Conservation (phyloP, 1,140 invertebrate genomes). For the Drosophila micromelanica region DNA sequence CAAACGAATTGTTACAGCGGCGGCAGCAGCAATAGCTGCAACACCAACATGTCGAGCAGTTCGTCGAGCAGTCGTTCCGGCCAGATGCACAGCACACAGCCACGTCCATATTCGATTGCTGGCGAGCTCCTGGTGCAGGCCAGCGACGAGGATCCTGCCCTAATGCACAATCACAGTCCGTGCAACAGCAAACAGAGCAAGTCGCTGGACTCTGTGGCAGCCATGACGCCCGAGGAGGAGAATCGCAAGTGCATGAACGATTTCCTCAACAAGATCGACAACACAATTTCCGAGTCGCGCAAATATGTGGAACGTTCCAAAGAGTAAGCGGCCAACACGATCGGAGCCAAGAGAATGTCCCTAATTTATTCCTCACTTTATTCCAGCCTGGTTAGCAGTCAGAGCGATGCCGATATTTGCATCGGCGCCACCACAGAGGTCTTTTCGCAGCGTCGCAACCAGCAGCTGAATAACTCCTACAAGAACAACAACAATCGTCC, state of each 20-base stretch:
- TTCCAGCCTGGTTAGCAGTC: slow-evolving; percentile 68
- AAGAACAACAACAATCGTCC: slow-evolving; percentile 76
- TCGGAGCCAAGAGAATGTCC: background rate
- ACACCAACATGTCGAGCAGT: slow-evolving; percentile 62
- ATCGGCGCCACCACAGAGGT: slow-evolving; percentile 70
- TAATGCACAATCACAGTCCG: slow-evolving; percentile 57
- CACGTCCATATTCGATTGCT: slow-evolving; percentile 85
- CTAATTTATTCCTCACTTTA: slow-evolving; percentile 1
- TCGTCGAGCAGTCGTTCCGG: slow-evolving; percentile 52
- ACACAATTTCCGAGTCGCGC: slow-evolving; percentile 92
- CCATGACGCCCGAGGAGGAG: slow-evolving; percentile 87
- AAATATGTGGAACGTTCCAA: slow-evolving; percentile 92
- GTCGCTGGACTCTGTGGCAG: slow-evolving; percentile 85
- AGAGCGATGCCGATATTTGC: slow-evolving; percentile 78
- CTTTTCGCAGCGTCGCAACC: slow-evolving; percentile 66
- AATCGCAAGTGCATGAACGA: slow-evolving; percentile 89
- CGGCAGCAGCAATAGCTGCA: slow-evolving; percentile 70
- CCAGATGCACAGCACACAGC: slow-evolving; percentile 41
- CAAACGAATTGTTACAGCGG: slow-evolving; percentile 55
- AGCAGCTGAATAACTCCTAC: slow-evolving; percentile 80
- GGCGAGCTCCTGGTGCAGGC: slow-evolving; percentile 76
- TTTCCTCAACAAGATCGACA: slow-evolving; percentile 94
- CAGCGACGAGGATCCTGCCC: slow-evolving; percentile 64
- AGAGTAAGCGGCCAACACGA: slow-evolving; percentile 87
- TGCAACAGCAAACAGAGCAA: slow-evolving; percentile 79